Base-by-base conservation (phyloP, 2,797 vertebrate species). In the Coccyzus lansbergi region DNA sequence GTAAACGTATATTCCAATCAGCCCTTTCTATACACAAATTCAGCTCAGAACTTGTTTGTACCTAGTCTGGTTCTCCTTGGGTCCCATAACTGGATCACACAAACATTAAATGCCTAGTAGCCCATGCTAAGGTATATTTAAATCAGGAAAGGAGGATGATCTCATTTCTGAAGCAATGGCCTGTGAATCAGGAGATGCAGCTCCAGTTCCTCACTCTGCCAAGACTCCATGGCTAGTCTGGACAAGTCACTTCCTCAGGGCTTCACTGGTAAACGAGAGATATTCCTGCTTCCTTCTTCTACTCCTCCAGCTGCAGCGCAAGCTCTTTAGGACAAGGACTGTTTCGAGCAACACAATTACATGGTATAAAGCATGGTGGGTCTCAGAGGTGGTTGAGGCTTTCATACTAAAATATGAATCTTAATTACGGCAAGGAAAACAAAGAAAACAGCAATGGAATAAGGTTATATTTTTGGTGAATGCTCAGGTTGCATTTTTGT, bases 121-220 rank as follows among this genome's bases (percentile, higher is more conserved):
- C 53, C 87, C 79, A 53, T 6, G 9, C 87, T 75, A 67, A 72
- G 67, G 52, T 49, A 19, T 72, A 86, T 90, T 93, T 74, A 91
- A 90, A 92, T 76, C 33, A 56, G 59, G 77, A 60, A 34, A 81
- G 44, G 36, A 92, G 62, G 48, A 82, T 90, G 83, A 95, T 86
- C 76, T 95, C 76, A 93, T 78, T 91, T 72, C 56, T 94, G 86
- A 88, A 95, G 91, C 89, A 95, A 76, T 49, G 80, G 67, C 63
- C 48, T 83, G 85, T 65, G 72, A 94, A 95, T 82, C 62, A 72
- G 94, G 85, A 95, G 83, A 76, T 72, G 83, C 59, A 78, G 69
- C 69, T 92, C 84, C 58, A 71, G 1, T 55, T 87, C 77, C 74
- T 29, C 48, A 51, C 55, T 88, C 85, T 93, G 94, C 83, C 93